Percentiles rank a stretch among this genome's conserved stretches.
Conservation (phyloP, 1,140 invertebrate species). For the Drosophila sucinea region DNA sequence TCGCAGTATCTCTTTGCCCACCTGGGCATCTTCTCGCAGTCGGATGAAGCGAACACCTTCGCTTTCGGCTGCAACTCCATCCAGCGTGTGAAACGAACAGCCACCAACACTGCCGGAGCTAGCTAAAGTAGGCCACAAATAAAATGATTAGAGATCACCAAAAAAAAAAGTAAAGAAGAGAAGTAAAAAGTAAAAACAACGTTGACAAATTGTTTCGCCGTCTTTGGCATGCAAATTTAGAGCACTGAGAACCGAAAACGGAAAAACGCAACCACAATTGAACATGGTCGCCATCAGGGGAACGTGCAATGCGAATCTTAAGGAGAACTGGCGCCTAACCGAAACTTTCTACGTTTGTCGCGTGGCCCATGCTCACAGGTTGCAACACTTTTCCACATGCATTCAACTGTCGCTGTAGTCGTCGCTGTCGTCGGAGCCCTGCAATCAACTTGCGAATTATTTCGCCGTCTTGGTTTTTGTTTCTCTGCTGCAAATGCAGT, state of each 20-base stretch:
- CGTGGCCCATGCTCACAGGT: conserved; percentile 59
- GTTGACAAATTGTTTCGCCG: conserved; percentile 65
- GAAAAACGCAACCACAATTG: conserved; percentile 63
- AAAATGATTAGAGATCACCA: conserved; percentile 41
- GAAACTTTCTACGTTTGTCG: conserved; percentile 78
- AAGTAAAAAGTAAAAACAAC: conserved; percentile 40
- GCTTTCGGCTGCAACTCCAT: conserved; percentile 73
- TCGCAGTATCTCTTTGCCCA: conserved; percentile 76
- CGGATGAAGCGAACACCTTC: conserved; percentile 82
- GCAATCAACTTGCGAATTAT: conserved; percentile 69
- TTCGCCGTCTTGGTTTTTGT: conserved; percentile 33
- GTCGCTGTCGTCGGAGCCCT: conserved; percentile 7
- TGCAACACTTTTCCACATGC: conserved; percentile 78
- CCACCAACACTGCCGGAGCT: conserved; percentile 31
- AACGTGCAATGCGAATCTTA: conserved; percentile 51
- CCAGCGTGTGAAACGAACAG: conserved; percentile 77
- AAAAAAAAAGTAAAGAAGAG: neutral
- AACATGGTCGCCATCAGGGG: conserved; percentile 43
- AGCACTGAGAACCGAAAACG: conserved; percentile 72
- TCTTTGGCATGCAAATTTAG: conserved; percentile 71
- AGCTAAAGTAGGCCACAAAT: conserved; percentile 51
- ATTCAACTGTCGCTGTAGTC: conserved; percentile 49
- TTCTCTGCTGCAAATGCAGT: conserved; percentile 33
- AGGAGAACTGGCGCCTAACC: conserved; percentile 53
- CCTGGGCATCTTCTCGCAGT: conserved; percentile 73